Percentiles rank a stretch among this genome's conserved stretches.
These are phyloP conservation scores for Aradophagus sp. DNA, from an alignment of 1,140 invertebrate genomes.

Conservation along the genomic window DNA sequence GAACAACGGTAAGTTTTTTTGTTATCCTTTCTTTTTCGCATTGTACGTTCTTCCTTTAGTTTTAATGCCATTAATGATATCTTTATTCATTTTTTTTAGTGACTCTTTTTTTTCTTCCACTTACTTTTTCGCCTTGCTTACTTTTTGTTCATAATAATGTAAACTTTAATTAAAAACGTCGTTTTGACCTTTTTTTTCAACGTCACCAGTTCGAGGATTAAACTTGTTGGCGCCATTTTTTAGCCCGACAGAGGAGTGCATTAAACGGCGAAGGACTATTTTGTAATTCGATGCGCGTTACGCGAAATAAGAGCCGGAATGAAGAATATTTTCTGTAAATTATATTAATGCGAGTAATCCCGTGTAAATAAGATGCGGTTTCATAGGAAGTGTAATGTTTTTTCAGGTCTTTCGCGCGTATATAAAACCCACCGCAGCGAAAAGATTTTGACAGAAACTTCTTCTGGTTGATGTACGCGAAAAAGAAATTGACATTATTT, in stretches of 20 bases:
- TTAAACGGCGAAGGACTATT: conserved; percentile 24
- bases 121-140: neutral
- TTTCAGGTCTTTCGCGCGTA: conserved; percentile 8
- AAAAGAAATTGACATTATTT: conserved; percentile 41
- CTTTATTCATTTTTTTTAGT: conserved; percentile 11
- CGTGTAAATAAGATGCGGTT: conserved; percentile 20
- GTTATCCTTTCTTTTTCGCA: conserved; percentile 25
- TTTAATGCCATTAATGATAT: conserved; percentile 32
- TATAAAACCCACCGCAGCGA: conserved; percentile 25
- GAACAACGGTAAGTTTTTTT: conserved; percentile 60
- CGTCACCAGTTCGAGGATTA: conserved; percentile 2
- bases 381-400: conserved; percentile 2
- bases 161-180: conserved; percentile 46
- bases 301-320: conserved; percentile 5
- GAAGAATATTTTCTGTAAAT: conserved; percentile 39
- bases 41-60: conserved; percentile 34
- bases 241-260: conserved; percentile 9
- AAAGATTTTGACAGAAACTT: conserved; percentile 14
- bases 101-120: conserved; percentile 4
- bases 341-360: conserved; percentile 31
- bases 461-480: conserved; percentile 26
- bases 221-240: conserved; percentile 12
- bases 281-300: conserved; percentile 25
- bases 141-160: conserved; percentile 23
- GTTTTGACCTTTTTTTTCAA: conserved; percentile 4